phyloP scores from a whole-genome alignment of 1,140 invertebrate genomes.

The Aporrectodea caliginosa region DNA sequence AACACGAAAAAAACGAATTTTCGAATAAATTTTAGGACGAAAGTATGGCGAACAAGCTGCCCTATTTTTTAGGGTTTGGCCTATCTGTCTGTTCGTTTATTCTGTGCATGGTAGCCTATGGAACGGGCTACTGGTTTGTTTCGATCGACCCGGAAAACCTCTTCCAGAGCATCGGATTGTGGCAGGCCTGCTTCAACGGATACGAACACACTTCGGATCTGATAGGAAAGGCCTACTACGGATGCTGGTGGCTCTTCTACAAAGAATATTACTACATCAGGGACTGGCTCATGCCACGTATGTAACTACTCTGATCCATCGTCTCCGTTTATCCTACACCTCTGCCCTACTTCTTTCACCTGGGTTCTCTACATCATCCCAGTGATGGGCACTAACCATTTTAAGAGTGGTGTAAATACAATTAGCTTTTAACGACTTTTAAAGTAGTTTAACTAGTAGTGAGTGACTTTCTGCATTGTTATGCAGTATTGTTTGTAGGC shows the following conservation, averaged over 20 bases:
- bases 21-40: not conserved
- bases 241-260: conserved; percentile 91
- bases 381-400: too few relatives aligned
- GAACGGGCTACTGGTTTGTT: conserved; percentile 33
- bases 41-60: conserved; percentile 26
- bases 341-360: not conserved
- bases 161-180: conserved; percentile 91
- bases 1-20: not conserved
- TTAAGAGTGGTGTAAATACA: not conserved
- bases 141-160: conserved; percentile 58
- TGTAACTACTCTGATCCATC: conserved; percentile 34
- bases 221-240: conserved; percentile 82
- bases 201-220: conserved; percentile 89
- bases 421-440: not conserved
- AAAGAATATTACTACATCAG: conserved; percentile 76
- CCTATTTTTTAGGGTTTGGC: conserved; percentile 18
- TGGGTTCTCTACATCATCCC: not conserved
- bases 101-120: conserved; percentile 25
- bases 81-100: conserved; percentile 18
- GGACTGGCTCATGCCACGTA: conserved; percentile 83
- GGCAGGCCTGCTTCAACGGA: conserved; percentile 93
- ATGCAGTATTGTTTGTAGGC: too few relatives aligned
- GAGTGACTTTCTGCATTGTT: too few relatives aligned
- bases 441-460: too few relatives aligned
- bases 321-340: not conserved